Base-by-base conservation (phyloP, 2,113 vertebrate genomes). In the Arothron firmamentum region DNA sequence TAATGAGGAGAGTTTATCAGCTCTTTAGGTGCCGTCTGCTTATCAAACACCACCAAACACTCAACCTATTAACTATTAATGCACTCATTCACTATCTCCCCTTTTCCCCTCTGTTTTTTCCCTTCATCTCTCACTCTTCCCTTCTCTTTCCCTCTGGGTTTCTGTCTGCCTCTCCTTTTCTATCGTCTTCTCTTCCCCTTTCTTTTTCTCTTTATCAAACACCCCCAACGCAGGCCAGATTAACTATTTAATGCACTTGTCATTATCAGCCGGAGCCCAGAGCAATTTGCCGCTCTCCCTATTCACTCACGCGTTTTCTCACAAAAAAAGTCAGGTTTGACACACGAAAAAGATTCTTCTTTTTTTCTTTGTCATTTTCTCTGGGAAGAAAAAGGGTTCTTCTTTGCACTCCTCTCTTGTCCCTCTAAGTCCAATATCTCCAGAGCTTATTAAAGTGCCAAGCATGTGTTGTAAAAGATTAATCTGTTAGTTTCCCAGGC, bases 391-490 rank as follows among this genome's bases (percentile, higher is more conserved):
- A 84, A 70, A 76, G 70, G 73, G 46, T 48, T 51, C 57, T 58
- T 45, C 55, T 58, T 38, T 9, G 23, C 15, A 41, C 21, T 49
- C 61, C 59, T 66, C 49, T 64, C 38, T 56, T 18, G 21, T 65
- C 71, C 67, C 67, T 72, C 65, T 86, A 81, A 85, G 81, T 79
- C 77, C 70, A 82, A 74, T 85, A 86, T 86, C 85, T 79, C 82
- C 61, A 6, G 73, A 77, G 85, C 82, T 85, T 87, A 86, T 87
- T 87, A 83, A 85, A 81, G 78, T 80, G 65, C 75, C 58, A 71
- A 87, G 85, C 87, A 86, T 86, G 77, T 86, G 85, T 81, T 85
- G 82, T 85, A 87, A 88, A 87, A 87, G 84, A 86, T 88, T 82
- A 82, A 87, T 86, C 77, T 82, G 81, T 78, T 81, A 74, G 78